A percentile compares a stretch with the other conserved stretches of the same genome.
phyloP scores from a whole-genome alignment of 2,797 vertebrate genomes.

The Synaphobranchus kaupii region DNA sequence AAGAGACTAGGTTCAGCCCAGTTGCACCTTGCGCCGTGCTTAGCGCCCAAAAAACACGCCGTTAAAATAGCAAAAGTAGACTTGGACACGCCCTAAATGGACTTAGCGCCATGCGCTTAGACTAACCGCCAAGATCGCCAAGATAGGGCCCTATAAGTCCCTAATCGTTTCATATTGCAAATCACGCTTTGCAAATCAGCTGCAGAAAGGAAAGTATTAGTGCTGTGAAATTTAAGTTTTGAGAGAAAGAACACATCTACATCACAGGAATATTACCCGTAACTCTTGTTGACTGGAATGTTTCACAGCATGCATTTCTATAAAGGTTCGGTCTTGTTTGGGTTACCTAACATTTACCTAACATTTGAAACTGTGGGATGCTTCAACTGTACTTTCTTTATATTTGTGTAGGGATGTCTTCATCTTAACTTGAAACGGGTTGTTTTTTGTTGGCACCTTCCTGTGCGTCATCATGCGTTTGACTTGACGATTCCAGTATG shows the following conservation, averaged over 20 bases:
- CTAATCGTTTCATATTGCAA: too few relatives aligned
- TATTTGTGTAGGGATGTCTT: neutral
- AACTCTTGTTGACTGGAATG: neutral
- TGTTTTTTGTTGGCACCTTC: too few relatives aligned
- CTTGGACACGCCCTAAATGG: too few relatives aligned
- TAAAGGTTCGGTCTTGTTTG: conserved; percentile 16
- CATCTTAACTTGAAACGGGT: neutral
- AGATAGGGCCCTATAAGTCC: too few relatives aligned
- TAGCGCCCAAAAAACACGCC: too few relatives aligned
- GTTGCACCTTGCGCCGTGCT: too few relatives aligned
- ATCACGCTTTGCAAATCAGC: neutral
- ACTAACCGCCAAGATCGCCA: too few relatives aligned
- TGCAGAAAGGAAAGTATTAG: neutral
- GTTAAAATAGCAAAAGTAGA: too few relatives aligned
- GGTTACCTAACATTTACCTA: neutral
- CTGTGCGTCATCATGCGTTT: too few relatives aligned
- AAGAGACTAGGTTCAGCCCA: too few relatives aligned
- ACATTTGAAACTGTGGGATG: neutral
- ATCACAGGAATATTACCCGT: conserved; percentile 15
- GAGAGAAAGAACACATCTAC: conserved; percentile 1
- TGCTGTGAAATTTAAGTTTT: conserved; percentile 40
- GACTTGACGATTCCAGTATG: too few relatives aligned
- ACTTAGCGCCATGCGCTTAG: too few relatives aligned
- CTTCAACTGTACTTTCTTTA: neutral
- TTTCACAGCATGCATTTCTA: neutral